These are phyloP conservation scores for Gyps fulvus DNA, from an alignment of 2,113 vertebrate species.

Conservation along the genomic window DNA sequence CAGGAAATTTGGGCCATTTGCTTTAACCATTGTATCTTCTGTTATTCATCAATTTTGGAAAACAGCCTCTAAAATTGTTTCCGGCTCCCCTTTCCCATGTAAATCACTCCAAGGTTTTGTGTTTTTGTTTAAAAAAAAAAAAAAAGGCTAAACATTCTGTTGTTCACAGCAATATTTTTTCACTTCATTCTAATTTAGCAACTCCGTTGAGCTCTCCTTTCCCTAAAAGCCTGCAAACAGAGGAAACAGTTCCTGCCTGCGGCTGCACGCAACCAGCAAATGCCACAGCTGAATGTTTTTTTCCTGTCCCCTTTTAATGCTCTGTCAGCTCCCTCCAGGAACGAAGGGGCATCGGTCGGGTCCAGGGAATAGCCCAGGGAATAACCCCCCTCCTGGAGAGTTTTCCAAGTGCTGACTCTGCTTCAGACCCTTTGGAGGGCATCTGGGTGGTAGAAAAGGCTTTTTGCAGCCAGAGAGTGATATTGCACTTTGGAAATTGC, in stretches of 20 bases:
- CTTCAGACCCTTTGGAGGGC: background rate
- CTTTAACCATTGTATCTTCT: slow-evolving; percentile 60
- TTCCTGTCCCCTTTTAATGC: slow-evolving; percentile 72
- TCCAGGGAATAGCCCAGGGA: background rate
- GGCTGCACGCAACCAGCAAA: slow-evolving; percentile 61
- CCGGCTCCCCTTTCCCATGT: slow-evolving; percentile 73
- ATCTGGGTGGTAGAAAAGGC: background rate
- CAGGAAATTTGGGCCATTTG: slow-evolving; percentile 68
- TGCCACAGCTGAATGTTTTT: slow-evolving; percentile 42
- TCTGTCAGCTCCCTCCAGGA: slow-evolving; percentile 28
- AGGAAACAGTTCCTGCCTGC: slow-evolving; percentile 74
- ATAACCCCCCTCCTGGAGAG: background rate
- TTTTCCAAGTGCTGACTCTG: background rate
- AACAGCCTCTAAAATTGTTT: slow-evolving; percentile 63
- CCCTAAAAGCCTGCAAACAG: slow-evolving; percentile 26
- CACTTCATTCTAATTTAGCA: slow-evolving; percentile 70
- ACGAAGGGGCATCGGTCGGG: background rate
- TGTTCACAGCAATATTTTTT: slow-evolving; percentile 35
- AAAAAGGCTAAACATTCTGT: background rate
- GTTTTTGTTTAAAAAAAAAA: background rate
- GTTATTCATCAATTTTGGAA: slow-evolving; percentile 66
- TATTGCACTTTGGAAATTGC: background rate
- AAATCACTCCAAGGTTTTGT: slow-evolving; percentile 47
- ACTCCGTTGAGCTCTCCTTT: slow-evolving; percentile 45
- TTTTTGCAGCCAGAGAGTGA: background rate